Evolutionary conservation across 2,797 vertebrate genomes (phyloP), one percentile per base, ranked within the genome.

Genomic region (Alauda arvensis): DNA sequence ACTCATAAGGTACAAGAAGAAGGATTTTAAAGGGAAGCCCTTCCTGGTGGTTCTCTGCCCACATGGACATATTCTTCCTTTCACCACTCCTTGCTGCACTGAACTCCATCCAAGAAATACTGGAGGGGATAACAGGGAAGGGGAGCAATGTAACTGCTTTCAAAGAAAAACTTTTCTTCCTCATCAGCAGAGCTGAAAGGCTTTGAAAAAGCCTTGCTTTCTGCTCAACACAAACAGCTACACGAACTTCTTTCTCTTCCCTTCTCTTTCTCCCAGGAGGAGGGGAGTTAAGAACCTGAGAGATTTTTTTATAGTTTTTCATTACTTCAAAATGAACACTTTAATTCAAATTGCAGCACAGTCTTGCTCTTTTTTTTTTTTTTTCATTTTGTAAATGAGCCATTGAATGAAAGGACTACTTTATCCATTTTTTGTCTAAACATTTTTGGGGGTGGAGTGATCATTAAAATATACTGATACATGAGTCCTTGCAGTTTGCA

Each of bases 231-330:
- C 0, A 43, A 92, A 14, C 59, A 77, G 55, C 40, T 65, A 75
- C n/a, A 81, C 59, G 55, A 39, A 34, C 33, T 77, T 34, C 87
- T 83, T 91, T 46, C 68, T 33, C 72, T 91, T 93, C 37, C 33
- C 81, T 48, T 79, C 69, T 65, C 69, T 77, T 85, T 77, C 71
- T 94, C 91, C 81, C 83, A 79, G 55, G 76, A 94, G 92, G 18
- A 78, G 74, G 82, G 29, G 85, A 93, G 83, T 87, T 87, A 90
- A 84, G 83, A 94, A 95, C 85, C 87, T 91, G 91, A 82, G 71
- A 91, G 19, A 63, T 48, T 72, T 92, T 89, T 91, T 88, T 82
- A 59, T 31, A 82, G 61, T 45, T 84, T 76, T 82, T 89, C 70
- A 53, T 89, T 86, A 86, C 77, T 92, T 93, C 85, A 94, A 89